phyloP scores from a whole-genome alignment of 2,888 invertebrate species.

The Chymomyza procnemis region DNA sequence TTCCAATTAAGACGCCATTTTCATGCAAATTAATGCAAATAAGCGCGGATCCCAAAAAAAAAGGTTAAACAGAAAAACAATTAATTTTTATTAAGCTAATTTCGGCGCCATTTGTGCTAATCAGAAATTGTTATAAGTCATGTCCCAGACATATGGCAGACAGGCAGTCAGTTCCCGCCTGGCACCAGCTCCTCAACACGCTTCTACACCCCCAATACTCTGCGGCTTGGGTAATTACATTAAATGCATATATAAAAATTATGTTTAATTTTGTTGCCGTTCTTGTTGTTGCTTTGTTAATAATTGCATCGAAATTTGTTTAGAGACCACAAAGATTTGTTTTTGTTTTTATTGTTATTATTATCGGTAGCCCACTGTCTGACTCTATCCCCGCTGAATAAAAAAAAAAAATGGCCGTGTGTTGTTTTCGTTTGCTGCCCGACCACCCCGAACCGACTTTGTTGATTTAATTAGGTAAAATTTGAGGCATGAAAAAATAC shows the following conservation, averaged over 20 bases:
- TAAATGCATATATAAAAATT: constrained; percentile 23
- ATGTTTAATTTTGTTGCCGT: constrained; percentile 33
- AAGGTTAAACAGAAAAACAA: background rate
- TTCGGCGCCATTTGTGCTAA: constrained; percentile 39
- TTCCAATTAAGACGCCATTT: background rate
- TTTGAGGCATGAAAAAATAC: constrained; percentile 45
- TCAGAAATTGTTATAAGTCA: constrained; percentile 33
- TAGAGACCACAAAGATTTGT: background rate
- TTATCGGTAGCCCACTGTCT: background rate
- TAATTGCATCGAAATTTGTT: constrained; percentile 50
- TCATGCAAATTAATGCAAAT: constrained; percentile 22
- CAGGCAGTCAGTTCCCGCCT: background rate
- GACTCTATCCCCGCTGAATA: background rate
- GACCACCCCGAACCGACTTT: no score
- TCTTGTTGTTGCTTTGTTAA: constrained; percentile 16
- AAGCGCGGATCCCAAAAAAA: background rate
- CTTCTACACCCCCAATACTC: no score
- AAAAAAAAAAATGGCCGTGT: background rate
- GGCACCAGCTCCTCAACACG: background rate
- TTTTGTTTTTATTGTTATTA: background rate
- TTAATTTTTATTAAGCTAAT: constrained; percentile 36
- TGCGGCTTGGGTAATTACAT: constrained; percentile 22
- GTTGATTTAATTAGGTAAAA: constrained; percentile 66
- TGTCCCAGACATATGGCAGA: constrained; percentile 19
- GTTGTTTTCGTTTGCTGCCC: background rate